Base-by-base conservation (phyloP, 2,113 vertebrate species). In the Serranochromis macrocephalus region DNA sequence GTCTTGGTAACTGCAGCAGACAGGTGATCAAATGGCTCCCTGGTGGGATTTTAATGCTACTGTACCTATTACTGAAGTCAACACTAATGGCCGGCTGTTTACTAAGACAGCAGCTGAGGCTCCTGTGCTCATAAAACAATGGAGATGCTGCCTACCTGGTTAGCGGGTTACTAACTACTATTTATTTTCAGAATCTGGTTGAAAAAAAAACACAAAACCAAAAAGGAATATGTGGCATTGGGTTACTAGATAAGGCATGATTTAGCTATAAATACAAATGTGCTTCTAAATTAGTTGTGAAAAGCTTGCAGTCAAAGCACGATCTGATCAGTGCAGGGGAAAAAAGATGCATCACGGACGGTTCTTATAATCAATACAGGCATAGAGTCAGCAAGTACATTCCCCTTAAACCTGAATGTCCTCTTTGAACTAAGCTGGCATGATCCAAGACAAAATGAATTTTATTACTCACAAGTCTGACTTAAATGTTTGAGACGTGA, bases 41-140 rank as follows among this genome's bases (percentile, higher is more conserved):
- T 21, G 21, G 49, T 58, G 89, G 45, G 26, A 51, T 83, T 86
- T 87, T 61, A 82, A 85, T 73, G 66, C 81, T 83, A 26, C 80
- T 58, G 42, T 89, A 91, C 84, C 84, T 87, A 85, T 81, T 66
- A 71, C 68, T 83, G 79, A 75, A 90, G 83, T 91, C 81, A 80
- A 85, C 71, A 83, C 90, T 94, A 93, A 94, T 86, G 90, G 94
- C 88, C 87, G 82, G 87, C 89, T 91, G 89, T 88, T 90, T 87
- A 83, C 83, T 63, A 61, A 75, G 82, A 68, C 51, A 84, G 78
- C 93, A 93, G 94, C 89, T 89, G 87, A 79, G 91, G 49, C 54
- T 80, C 63, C 26, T n/a, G 38, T 80, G 83, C 82, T 86, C 58
- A 63, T 81, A 36, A 17, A 47, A 29, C 71, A 75, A 47, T 38